Conservation (phyloP, 2,113 vertebrate genomes). For the Aphelocoma coerulescens region DNA sequence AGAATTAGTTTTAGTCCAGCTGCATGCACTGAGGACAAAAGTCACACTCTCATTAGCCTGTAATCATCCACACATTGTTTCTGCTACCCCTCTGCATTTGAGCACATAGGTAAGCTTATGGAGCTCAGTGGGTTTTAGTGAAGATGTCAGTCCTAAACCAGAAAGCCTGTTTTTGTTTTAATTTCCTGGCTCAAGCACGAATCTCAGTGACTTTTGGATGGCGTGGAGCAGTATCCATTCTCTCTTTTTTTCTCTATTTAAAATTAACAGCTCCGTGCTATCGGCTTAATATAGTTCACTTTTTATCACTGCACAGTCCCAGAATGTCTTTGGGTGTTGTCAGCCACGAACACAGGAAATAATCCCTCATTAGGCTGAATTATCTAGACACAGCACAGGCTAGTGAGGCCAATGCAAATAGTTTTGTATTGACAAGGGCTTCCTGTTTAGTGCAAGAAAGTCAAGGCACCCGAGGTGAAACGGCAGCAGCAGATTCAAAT, state of each 20-base stretch:
- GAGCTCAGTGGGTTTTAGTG: neutral
- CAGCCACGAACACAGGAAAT: conserved; percentile 19
- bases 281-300: neutral
- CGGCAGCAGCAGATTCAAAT: neutral
- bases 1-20: neutral
- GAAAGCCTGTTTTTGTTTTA: neutral
- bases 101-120: fast-evolving
- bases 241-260: neutral
- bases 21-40: neutral
- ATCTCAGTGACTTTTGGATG: neutral
- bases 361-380: neutral
- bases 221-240: neutral
- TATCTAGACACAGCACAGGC: conserved; percentile 9
- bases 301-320: neutral
- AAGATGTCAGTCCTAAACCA: neutral
- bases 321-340: neutral
- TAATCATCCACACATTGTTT: neutral
- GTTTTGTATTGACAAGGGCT: neutral
- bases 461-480: neutral
- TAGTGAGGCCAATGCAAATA: neutral
- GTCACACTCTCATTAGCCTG: neutral
- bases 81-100: neutral
- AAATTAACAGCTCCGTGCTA: neutral
- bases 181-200: neutral
- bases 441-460: neutral